Evolutionary conservation across 1,140 invertebrate genomes (phyloP).

Genomic region (Drosophila mayri): DNA sequence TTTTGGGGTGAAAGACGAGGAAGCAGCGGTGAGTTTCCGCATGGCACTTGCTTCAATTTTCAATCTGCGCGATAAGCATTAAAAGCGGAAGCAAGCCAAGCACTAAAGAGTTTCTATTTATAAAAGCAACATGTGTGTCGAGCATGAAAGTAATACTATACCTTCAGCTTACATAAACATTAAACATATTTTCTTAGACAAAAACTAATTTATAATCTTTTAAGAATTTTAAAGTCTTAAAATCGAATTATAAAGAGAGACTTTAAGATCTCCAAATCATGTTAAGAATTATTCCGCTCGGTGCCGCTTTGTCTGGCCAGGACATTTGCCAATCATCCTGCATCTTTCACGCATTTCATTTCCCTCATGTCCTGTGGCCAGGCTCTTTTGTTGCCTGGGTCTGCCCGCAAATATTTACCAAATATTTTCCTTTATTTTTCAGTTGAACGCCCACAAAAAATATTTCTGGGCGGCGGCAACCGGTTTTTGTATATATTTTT

Average conservation of each 20-base stretch:
- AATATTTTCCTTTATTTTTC: conserved; percentile 75
- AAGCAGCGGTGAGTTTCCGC: conserved; percentile 32
- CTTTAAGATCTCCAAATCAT: conserved; percentile 4
- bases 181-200: not conserved
- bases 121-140: conserved; percentile 41
- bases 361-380: conserved; percentile 45
- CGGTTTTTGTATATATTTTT: conserved; percentile 27
- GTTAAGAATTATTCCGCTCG: conserved; percentile 8
- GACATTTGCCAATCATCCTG: conserved; percentile 56
- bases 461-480: conserved; percentile 30
- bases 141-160: conserved; percentile 3
- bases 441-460: conserved; percentile 55
- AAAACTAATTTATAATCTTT: not conserved
- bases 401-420: conserved; percentile 72
- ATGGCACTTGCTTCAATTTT: conserved; percentile 33
- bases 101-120: conserved; percentile 43
- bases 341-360: conserved; percentile 40
- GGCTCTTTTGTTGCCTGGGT: conserved; percentile 12
- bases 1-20: conserved; percentile 28
- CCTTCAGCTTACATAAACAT: not conserved
- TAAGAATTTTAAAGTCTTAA: conserved; percentile 1
- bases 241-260: too few relatives aligned
- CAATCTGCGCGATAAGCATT: conserved; percentile 42
- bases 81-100: conserved; percentile 50
- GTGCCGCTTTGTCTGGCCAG: conserved; percentile 45